phyloP scores from a whole-genome alignment of 2,888 invertebrate species.

The Seira ritae region DNA sequence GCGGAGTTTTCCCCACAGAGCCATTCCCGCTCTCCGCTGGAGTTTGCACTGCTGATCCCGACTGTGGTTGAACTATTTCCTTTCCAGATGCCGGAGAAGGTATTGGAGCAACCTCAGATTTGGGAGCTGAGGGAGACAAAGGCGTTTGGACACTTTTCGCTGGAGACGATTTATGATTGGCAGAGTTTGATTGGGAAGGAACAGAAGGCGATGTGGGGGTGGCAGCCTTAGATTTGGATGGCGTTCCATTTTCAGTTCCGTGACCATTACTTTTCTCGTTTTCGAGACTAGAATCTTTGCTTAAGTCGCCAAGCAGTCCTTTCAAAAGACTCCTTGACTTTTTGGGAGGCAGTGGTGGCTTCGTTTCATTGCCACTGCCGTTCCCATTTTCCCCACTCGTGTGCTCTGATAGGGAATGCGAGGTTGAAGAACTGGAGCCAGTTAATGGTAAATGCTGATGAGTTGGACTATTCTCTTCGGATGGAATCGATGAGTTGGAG shows the following conservation, averaged over 20 bases:
- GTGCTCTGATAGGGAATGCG: slow-evolving; percentile 49
- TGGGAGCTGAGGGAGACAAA: slow-evolving; percentile 14
- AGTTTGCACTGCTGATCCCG: not conserved
- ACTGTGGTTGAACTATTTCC: slow-evolving; percentile 5
- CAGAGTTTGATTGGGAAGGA: not conserved
- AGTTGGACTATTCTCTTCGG: slow-evolving; percentile 64
- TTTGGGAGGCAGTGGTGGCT: slow-evolving; percentile 52
- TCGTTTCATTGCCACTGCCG: slow-evolving; percentile 30
- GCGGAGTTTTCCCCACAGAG: slow-evolving; percentile 52
- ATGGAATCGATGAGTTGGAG: slow-evolving; percentile 52
- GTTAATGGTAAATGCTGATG: slow-evolving; percentile 56
- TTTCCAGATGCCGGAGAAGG: slow-evolving; percentile 27
- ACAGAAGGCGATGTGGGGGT: slow-evolving; percentile 28
- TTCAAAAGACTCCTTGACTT: slow-evolving; percentile 52
- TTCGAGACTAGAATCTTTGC: slow-evolving; percentile 59
- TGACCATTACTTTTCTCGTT: slow-evolving; percentile 42
- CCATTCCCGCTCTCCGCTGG: not conserved
- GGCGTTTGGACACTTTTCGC: slow-evolving; percentile 35
- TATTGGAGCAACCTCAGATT: not conserved
- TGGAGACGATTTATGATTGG: slow-evolving; percentile 22
- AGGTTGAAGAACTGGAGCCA: slow-evolving; percentile 44
- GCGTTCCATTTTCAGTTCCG: slow-evolving; percentile 31
- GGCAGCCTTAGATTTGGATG: not conserved
- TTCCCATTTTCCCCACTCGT: slow-evolving; percentile 31
- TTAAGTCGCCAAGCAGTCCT: slow-evolving; percentile 50